These are phyloP conservation scores for Fulmarus glacialis DNA, from an alignment of 2,113 vertebrate genomes.

Conservation along the genomic window DNA sequence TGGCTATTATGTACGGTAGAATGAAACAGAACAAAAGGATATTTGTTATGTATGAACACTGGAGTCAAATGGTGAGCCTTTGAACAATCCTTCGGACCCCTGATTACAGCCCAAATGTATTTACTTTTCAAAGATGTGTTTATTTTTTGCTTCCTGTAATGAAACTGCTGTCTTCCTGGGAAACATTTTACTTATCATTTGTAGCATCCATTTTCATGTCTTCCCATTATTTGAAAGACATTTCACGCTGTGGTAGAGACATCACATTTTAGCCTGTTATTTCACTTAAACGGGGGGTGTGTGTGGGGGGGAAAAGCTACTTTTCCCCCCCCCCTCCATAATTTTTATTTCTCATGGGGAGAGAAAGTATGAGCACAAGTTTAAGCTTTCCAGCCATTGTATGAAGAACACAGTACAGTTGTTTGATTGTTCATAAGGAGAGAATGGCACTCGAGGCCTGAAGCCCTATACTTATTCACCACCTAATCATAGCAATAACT, in stretches of 20 bases:
- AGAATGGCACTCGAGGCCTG: background rate
- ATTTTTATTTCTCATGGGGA: constrained; percentile 2
- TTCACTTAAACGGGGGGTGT: background rate
- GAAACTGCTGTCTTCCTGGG: background rate
- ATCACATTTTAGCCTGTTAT: constrained; percentile 6
- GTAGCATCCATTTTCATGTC: background rate
- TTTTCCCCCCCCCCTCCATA: background rate
- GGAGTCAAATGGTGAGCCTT: background rate
- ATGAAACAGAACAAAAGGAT: background rate
- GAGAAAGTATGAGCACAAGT: background rate
- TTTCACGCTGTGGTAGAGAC: background rate
- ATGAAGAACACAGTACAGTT: background rate
- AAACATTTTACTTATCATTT: background rate
- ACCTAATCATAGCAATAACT: background rate
- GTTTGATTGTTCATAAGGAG: constrained; percentile 20
- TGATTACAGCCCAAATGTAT: constrained; percentile 12
- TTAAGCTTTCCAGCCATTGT: background rate
- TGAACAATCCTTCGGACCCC: background rate
- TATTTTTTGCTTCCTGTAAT: background rate
- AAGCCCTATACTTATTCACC: background rate
- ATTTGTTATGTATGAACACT: background rate
- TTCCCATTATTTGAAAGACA: constrained; percentile 31
- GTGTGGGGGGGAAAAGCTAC: too few species aligned
- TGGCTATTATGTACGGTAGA: background rate
- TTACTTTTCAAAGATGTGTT: background rate